Base-by-base conservation (phyloP, 2,888 invertebrate species). In the Chrysina gloriosa region DNA sequence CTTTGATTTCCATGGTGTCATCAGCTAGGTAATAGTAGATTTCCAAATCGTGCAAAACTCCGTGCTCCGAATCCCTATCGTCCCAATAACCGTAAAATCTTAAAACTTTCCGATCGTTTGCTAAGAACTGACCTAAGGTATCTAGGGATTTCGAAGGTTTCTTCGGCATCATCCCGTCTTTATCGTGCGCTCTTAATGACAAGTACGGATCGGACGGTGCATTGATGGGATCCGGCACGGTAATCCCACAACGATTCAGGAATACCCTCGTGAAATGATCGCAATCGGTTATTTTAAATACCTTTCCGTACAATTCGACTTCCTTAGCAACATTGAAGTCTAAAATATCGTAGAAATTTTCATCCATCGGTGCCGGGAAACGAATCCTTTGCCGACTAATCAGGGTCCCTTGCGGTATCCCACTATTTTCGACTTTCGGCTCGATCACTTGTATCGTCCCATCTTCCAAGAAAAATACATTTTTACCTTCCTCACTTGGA, bases 11-110 rank as follows among this genome's bases (percentile, higher is more conserved):
- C 6, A 97, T 91, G 0, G 95, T 95, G 76, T 95, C 94, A 77
- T 97, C 96, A 0, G 93, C 90, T 50, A 97, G 84, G 83, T 92
- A 96, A 79, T 93, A 97, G 77, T 92, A 90, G 9, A 97, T 85
- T 77, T 94, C 91, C 68, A 97, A 83, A 74, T 90, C 85, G 72
- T 95, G 92, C 21, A 94, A 82, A 67, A 90, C 89, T 0, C 96
- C 96, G 77, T 90, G 90, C 78, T 91, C 89, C 0, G 89, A 89
- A 7, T 89, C 87, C 0, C 91, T 88, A 79, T 97, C 96, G 78
- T 97, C 95, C 96, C 96, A 97, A 79, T 92, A 95, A 11, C 92
- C 96, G 76, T 88, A 89, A 81, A 97, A 97, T 74, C 93, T 89
- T 66, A 90, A 82, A 0, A 89, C 86, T 79, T 91, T 89, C 76